These are phyloP conservation scores for Polietes domitor DNA, from an alignment of 2,888 invertebrate species.

Conservation along the genomic window DNA sequence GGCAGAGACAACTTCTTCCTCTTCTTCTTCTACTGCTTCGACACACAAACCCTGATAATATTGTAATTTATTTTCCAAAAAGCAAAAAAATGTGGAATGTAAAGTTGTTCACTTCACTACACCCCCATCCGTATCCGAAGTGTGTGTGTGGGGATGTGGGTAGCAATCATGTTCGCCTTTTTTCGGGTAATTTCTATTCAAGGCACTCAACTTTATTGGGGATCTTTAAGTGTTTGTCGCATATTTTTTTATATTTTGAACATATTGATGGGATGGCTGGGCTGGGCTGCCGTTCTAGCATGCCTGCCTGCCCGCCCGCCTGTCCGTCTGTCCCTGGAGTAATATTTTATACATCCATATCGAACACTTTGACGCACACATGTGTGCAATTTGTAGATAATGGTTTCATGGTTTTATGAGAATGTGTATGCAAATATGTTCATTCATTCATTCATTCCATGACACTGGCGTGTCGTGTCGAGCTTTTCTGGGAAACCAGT, in stretches of 20 bases:
- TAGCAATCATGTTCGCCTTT: conserved; percentile 41
- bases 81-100: not conserved
- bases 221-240: conserved; percentile 63
- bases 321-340: conserved; percentile 57
- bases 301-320: not conserved
- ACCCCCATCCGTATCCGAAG: conserved; percentile 8
- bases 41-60: conserved; percentile 38
- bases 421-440: conserved; percentile 4
- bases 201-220: conserved; percentile 65
- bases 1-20: not conserved
- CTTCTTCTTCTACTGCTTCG: not conserved
- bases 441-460: not conserved
- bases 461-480: conserved; percentile 4
- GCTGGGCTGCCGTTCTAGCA: conserved; percentile 30
- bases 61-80: conserved; percentile 43
- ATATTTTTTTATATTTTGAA: conserved; percentile 39
- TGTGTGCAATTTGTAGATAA: conserved; percentile 70
- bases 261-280: conserved; percentile 51
- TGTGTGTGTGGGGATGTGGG: conserved; percentile 18
- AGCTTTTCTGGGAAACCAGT: conserved; percentile 47
- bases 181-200: conserved; percentile 57
- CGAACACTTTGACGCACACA: conserved; percentile 69
- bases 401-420: conserved; percentile 54
- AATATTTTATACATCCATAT: conserved; percentile 51
- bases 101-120: conserved; percentile 36